These are phyloP conservation scores for Hofmannophila pseudospretella DNA, from an alignment of 2,888 invertebrate genomes.

Conservation along the genomic window DNA sequence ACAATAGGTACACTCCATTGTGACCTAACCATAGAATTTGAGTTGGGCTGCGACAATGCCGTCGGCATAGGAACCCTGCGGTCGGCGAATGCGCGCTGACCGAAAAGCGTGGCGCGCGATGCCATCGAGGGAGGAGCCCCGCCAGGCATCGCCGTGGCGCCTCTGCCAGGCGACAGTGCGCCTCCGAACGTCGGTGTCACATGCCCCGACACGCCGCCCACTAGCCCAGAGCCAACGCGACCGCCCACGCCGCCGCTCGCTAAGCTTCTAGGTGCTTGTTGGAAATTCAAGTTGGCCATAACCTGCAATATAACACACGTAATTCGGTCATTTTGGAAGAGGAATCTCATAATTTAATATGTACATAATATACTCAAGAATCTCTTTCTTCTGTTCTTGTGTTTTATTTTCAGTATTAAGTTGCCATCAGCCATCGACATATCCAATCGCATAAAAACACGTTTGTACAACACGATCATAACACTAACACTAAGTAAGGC, in stretches of 20 bases:
- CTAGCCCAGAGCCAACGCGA: constrained; percentile 82
- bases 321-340: neutral
- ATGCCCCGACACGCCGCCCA: constrained; percentile 82
- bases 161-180: constrained; percentile 66
- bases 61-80: constrained; percentile 83
- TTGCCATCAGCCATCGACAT: too few species aligned
- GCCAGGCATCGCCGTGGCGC: constrained; percentile 63
- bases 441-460: too few species aligned
- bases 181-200: constrained; percentile 75
- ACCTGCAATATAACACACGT: constrained; percentile 71
- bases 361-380: too few species aligned
- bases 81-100: constrained; percentile 88
- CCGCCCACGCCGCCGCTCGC: constrained; percentile 81
- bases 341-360: too few species aligned
- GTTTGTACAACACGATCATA: too few species aligned
- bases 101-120: constrained; percentile 82
- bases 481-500: too few species aligned
- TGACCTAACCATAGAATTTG: constrained; percentile 75
- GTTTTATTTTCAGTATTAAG: too few species aligned
- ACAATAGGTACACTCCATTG: too few species aligned
- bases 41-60: constrained; percentile 73
- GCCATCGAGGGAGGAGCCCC: constrained; percentile 78
- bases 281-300: constrained; percentile 96
- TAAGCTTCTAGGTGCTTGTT: constrained; percentile 92
- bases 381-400: too few species aligned